These are phyloP conservation scores for Lanius ludovicianus DNA, from an alignment of 2,113 vertebrate genomes.

Conservation along the genomic window DNA sequence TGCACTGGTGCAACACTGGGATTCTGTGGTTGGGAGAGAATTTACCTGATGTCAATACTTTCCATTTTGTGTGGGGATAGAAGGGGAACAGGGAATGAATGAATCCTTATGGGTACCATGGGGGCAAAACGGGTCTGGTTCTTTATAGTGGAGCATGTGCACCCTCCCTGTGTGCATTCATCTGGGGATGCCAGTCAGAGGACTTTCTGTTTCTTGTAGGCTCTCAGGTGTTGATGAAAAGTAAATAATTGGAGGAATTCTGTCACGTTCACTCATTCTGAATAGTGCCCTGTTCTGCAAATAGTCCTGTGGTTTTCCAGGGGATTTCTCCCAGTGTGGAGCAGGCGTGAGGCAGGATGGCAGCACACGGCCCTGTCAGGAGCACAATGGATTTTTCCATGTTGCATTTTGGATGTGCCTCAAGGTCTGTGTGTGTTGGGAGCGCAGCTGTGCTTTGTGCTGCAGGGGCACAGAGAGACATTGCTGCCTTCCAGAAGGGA, in stretches of 20 bases:
- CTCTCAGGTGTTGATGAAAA: slow-evolving; percentile 7
- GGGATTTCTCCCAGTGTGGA: background rate
- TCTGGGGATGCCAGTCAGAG: background rate
- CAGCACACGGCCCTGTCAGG: background rate
- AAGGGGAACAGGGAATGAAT: slow-evolving; percentile 16
- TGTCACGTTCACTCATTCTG: background rate
- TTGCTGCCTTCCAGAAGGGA: background rate
- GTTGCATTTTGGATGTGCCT: background rate
- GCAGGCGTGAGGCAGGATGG: background rate
- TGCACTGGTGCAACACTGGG: background rate
- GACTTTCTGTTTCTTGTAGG: background rate
- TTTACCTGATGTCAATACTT: slow-evolving; percentile 21
- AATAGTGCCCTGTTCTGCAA: slow-evolving; percentile 34
- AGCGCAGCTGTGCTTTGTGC: background rate
- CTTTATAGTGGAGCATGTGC: background rate
- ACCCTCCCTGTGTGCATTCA: background rate
- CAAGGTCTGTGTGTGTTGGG: background rate
- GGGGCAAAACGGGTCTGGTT: background rate
- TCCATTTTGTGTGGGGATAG: background rate
- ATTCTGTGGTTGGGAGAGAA: slow-evolving; percentile 32
- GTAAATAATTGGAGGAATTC: slow-evolving; percentile 34
- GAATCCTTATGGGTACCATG: background rate
- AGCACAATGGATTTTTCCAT: background rate
- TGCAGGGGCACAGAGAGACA: background rate
- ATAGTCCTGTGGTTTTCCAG: background rate